Conservation (phyloP, 2,797 vertebrate genomes). For the Anas acuta region DNA sequence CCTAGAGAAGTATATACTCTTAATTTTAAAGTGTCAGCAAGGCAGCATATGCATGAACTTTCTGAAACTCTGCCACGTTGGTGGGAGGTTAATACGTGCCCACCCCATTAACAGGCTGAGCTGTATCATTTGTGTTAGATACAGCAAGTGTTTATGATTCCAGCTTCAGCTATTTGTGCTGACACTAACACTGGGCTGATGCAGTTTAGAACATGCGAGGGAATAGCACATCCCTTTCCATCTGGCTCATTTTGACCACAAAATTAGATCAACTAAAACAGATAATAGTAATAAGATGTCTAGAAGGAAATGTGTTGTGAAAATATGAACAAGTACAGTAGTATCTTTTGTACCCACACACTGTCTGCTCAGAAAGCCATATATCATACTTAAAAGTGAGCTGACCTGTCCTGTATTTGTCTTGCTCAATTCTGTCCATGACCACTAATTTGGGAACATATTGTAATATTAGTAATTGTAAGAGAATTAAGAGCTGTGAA, state of each 20-base stretch:
- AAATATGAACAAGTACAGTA: not conserved
- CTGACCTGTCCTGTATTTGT: not conserved
- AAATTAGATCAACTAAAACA: not conserved
- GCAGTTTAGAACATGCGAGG: not conserved
- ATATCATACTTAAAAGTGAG: accelerated
- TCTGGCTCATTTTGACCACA: conserved; percentile 30
- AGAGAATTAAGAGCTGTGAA: not conserved
- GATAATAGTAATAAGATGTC: not conserved
- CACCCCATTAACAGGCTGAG: not conserved
- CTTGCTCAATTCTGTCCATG: not conserved
- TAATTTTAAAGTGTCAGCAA: not conserved
- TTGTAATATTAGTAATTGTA: accelerated
- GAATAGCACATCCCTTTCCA: not conserved
- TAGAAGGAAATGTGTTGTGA: not conserved
- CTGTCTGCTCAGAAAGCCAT: not conserved
- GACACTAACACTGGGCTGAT: not conserved
- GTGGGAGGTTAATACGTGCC: not conserved
- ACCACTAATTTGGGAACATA: no score
- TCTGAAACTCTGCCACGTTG: not conserved
- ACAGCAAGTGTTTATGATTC: not conserved
- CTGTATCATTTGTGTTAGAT: not conserved
- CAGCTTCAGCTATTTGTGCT: not conserved
- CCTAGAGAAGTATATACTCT: not conserved
- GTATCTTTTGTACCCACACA: accelerated
- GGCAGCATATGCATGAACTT: not conserved